Base-by-base conservation (phyloP, 1,140 invertebrate genomes). In the Vollenhovia emeryi region DNA sequence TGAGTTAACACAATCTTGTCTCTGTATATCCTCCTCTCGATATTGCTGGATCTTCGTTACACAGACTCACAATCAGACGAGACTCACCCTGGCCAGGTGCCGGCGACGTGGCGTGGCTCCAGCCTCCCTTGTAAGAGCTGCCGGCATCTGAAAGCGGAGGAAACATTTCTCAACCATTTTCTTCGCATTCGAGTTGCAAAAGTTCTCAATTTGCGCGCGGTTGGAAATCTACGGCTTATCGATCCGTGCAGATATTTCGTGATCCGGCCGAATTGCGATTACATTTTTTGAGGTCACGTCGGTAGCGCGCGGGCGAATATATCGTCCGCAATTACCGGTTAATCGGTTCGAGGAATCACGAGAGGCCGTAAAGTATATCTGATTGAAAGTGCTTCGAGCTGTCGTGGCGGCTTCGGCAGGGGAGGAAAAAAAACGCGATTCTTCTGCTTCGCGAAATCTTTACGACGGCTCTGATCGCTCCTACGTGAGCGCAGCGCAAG, bases 41-140 rank as follows among this genome's bases (percentile, higher is more conserved):
- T 64, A 64, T 52, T 24, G n/a, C 1, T 62, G 21, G 15, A 40
- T 2, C 7, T 48, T 24, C 11, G 24, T n/a, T 36, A 59, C 40
- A 45, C 13, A 55, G 36, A 79, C n/a, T 66, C 21, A n/a, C n/a
- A n/a, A n/a, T n/a, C n/a, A 30, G 3, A 21, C 6, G 24, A 33
- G 30, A 92, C 93, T 94, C 66, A 95, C 94, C 94, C 91, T 95
- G 94, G 91, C 94, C 94, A 92, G 94, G 94, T 89, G 94, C 92
- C 87, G 96, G 96, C 62, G 95, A 95, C 43, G 96, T 94, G 68
- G 95, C 95, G 93, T 96, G 96, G 87, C 96, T 96, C 96, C 96
- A 96, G 93, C 96, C 96, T 85, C 96, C 96, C 95, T 96, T 96
- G 93, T 96, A 96, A 84, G 96, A 96, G 66, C 96, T 96, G 94